Conservation (phyloP, 2,797 vertebrate species). For the Atherinosoma microstoma region DNA sequence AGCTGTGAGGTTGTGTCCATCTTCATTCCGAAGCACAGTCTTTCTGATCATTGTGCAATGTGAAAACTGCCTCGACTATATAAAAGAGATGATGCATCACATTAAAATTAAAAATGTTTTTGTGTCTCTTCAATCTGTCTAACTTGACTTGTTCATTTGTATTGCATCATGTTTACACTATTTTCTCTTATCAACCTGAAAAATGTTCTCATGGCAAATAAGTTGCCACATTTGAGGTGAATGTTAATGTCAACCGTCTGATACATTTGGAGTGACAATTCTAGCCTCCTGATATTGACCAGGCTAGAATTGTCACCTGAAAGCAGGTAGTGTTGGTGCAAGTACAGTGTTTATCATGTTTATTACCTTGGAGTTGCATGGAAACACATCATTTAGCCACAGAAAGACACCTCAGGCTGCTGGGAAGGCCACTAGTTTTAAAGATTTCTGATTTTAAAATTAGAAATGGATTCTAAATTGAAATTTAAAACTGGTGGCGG, state of each 20-base stretch:
- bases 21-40: background rate
- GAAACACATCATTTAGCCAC: background rate
- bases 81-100: background rate
- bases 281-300: background rate
- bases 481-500: background rate
- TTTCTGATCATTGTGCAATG: background rate
- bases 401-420: background rate
- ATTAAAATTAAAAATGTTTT: background rate
- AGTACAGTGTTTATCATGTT: background rate
- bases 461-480: background rate
- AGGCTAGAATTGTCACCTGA: too few species aligned
- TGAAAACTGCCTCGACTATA: too few species aligned
- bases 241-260: background rate
- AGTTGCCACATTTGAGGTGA: background rate
- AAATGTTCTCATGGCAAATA: background rate
- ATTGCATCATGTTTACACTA: background rate
- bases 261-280: background rate
- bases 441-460: constrained; percentile 1
- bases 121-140: background rate
- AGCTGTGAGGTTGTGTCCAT: background rate
- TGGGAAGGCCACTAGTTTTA: background rate
- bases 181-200: constrained; percentile 4
- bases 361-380: background rate
- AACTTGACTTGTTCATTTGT: background rate
- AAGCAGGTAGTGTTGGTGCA: too few species aligned